Evolutionary conservation across 2,797 vertebrate species (phyloP), one percentile per base, ranked within the genome.

Genomic region (Eleutherodactylus coqui): DNA sequence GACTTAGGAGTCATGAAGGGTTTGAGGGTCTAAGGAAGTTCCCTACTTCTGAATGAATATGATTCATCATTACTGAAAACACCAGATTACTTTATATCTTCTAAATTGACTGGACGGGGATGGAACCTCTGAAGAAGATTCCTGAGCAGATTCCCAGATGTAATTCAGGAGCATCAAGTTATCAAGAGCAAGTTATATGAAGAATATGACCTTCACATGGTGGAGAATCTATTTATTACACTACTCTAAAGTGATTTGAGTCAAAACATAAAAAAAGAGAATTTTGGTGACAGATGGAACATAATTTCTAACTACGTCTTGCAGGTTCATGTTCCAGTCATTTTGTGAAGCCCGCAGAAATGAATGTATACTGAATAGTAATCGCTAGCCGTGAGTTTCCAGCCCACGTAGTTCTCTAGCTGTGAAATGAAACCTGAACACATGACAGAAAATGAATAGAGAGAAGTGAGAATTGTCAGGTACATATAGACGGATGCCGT

Each of bases 361-460:
- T 72, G 34, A 82, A 67, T 72, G 49, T 72, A 55, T 82, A 53
- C 45, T 13, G 64, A 72, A 72, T 34, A 36, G 34, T 82, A 72
- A 82, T 78, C n/a, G 41, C 45, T 72, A 72, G 47, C 38, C n/a
- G 47, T 38, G 64, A 72, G 64, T 69, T 55, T 82, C 43, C 80
- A 69, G 69, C 64, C 43, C 67, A 72, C 77, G 58, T 72, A 72
- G 24, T 16, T 82, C 34, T 38, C 32, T 82, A 53, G 80, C 79
- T 70, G 43, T 82, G 79, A 82, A 82, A 53, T 21, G 27, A 27
- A 53, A 51, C 62, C 67, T 72, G 47, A 36, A 16, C 47, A 69
- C 79, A 82, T 53, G 32, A 82, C 60, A 45, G 32, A n/a, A 45
- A 55, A n/a, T 82, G 80, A 72, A 72, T 82, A 34, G 45, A 53